Evolutionary conservation across 37 sponge, comb jelly and placozoan species (phyloP), one percentile per base, ranked within the genome.

Genomic region (Corticium candelabrum): DNA sequence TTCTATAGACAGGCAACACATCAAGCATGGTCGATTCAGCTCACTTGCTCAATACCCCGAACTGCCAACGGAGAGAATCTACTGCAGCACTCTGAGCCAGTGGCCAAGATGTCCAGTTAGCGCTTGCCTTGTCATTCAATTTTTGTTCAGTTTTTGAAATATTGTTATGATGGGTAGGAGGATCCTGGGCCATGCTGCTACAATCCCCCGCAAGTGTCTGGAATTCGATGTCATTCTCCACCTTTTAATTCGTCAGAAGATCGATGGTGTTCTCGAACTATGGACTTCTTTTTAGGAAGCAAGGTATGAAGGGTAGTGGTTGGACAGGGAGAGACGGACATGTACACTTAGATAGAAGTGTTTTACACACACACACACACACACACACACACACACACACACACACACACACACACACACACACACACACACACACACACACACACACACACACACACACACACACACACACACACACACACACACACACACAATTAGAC

Each of bases 81-180:
- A 84, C 83, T 91, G 86, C 77, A 81, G 81, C 68, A 91, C 98
- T 0, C 83, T 97, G 69, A 88, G 89, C 35, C 98, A 97, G 88
- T 97, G 94, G 40, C 98, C 98, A 1, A 77, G 94, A 2, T 75
- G 39, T 2, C 77, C 77, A 78, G 90, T 87, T 80, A 31, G 77
- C 34, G 37, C 1, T 5, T 67, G 7, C 27, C 35, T 21, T 31
- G 36, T 77, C 30, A 37, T 4, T 38, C 30, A 21, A 7, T 62
- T 29, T 67, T 30, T 32, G 27, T 39, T 1, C 5, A 80, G 30
- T 32, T 75, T 4, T 32, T 80, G n/a, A n/a, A n/a, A n/a, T n/a
- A n/a, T n/a, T n/a, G n/a, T n/a, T n/a, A n/a, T n/a, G n/a, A n/a
- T 27, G 75, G 35, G 41, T 31, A 82, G 90, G 69, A 79, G 29